These are phyloP conservation scores for Eonycteris spelaea DNA, from an alignment of 2,113 vertebrate species.

Conservation along the genomic window DNA sequence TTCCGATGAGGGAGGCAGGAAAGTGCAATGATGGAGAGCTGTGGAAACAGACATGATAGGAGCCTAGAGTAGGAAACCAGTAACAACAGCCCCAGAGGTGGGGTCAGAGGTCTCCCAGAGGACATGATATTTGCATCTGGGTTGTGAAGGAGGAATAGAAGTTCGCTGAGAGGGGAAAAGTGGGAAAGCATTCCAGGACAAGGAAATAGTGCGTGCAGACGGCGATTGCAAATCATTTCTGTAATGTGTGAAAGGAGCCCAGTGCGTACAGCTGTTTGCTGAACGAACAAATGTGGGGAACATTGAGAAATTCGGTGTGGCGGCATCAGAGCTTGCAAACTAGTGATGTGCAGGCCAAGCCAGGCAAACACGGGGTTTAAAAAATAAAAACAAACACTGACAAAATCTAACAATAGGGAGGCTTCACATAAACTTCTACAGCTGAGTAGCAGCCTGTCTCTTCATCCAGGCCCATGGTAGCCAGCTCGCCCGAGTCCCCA, in stretches of 20 bases:
- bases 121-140: background rate
- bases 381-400: background rate
- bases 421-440: background rate
- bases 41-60: background rate
- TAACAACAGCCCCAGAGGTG: background rate
- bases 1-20: background rate
- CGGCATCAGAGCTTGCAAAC: background rate
- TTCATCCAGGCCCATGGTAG: background rate
- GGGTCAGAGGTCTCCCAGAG: background rate
- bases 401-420: background rate
- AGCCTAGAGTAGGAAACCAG: background rate
- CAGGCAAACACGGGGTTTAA: background rate
- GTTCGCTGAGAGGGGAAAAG: background rate
- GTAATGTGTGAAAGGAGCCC: background rate
- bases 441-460: background rate
- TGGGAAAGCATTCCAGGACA: background rate
- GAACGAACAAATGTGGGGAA: background rate
- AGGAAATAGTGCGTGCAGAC: background rate
- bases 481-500: background rate
- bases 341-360: background rate
- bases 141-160: background rate
- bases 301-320: background rate
- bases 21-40: background rate
- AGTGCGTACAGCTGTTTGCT: background rate
- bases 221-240: background rate